Evolutionary conservation across 2,113 vertebrate species (phyloP), one percentile per base, ranked within the genome.

Genomic region (Trematocara zebra): DNA sequence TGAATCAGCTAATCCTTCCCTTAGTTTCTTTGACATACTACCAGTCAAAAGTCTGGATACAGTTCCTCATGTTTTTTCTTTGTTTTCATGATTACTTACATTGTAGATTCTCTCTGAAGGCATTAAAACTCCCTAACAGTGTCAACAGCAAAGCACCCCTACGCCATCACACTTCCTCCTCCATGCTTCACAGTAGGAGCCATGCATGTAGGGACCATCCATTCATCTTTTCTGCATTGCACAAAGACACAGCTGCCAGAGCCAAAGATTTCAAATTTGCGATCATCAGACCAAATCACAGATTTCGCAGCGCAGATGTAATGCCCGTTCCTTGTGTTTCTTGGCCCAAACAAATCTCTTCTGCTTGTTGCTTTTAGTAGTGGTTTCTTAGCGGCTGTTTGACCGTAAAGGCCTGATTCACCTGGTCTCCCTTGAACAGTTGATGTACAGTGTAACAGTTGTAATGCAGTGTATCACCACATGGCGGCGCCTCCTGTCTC

Each of bases 181-280:
- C 0, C 57, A 61, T 61, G 10, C 57, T 61, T 61, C 57, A n/a
- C 9, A 35, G 57, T n/a, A n/a, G 31, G 57, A 61, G 31, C 57
- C 17, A 61, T 61, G 57, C 57, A 61, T 35, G 57, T 61, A n/a
- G 17, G 9, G 31, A 61, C 57, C 57, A 61, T 61, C 9, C 31
- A 18, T 35, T 61, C 57, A 61, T 28, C 15, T 33, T 61, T 61
- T 61, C 57, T 61, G 5, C 31, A 4, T 61, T 11, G 57, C 17
- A 61, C 5, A 61, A 61, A 61, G 57, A 61, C 57, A 61, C 1
- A 2, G 9, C 0, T 0, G 31, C 31, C 11, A 35, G 1, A 35
- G 9, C 31, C 57, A 35, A 35, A 61, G 9, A 35, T 0, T 0
- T 61, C 17, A 61, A 35, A 0, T 61, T 61, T 61, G 57, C 17